phyloP scores from a whole-genome alignment of 2,888 invertebrate species.

The Chouioia cunea region DNA sequence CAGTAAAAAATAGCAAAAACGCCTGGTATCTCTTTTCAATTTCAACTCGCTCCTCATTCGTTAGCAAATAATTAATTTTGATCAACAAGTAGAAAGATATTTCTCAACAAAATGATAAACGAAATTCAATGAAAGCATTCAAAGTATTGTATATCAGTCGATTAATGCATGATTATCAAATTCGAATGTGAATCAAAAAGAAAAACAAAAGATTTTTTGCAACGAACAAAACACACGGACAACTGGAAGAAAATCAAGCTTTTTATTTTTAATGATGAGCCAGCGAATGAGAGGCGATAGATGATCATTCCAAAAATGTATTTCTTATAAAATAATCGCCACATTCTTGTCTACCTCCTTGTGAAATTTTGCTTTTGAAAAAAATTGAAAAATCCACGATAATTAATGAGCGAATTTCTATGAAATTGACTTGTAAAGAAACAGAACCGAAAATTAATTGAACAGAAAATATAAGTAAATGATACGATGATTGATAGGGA shows the following conservation, averaged over 20 bases:
- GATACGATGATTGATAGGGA: constrained; percentile 12
- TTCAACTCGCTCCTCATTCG: constrained; percentile 57
- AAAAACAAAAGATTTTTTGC: not conserved
- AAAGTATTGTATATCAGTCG: too few relatives aligned
- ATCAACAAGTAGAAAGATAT: not conserved
- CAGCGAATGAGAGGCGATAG: constrained; percentile 44
- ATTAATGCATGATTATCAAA: not conserved
- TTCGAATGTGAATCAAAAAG: not conserved
- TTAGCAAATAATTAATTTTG: constrained; percentile 38
- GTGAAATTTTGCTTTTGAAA: constrained; percentile 5
- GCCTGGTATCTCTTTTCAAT: constrained; percentile 45
- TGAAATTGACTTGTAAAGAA: constrained; percentile 3
- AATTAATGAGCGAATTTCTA: not conserved
- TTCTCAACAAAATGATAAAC: constrained; percentile 6
- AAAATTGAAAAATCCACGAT: constrained; percentile 16
- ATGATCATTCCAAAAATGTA: constrained; percentile 18
- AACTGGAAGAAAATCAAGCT: not conserved
- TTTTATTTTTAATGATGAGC: constrained; percentile 7
- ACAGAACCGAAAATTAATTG: not conserved
- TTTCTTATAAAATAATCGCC: constrained; percentile 35
- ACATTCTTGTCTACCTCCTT: constrained; percentile 36
- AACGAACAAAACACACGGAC: not conserved
- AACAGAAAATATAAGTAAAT: constrained; percentile 10
- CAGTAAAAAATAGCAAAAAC: constrained; percentile 62
- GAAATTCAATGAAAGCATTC: constrained; percentile 1